Percentiles rank a stretch among this genome's conserved stretches.
These are phyloP conservation scores for Fabriciana adippe DNA, from an alignment of 2,888 invertebrate species.

Conservation along the genomic window DNA sequence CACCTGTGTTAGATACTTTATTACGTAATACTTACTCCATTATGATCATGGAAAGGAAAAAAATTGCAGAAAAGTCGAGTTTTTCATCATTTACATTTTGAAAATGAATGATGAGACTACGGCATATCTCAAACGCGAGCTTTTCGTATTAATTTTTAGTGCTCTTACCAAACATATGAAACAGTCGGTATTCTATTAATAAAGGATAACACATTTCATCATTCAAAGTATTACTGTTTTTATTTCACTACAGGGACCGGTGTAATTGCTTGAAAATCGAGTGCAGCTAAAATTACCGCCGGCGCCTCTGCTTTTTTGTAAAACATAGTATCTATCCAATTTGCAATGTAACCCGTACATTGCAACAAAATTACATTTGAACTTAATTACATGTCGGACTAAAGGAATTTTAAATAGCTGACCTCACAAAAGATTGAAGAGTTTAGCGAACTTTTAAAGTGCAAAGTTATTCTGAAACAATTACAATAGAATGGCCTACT, in stretches of 20 bases:
- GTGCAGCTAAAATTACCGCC: conserved; percentile 23
- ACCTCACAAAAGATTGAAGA: conserved; percentile 14
- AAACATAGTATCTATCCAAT: conserved; percentile 28
- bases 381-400: conserved; percentile 26
- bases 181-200: too few relatives aligned
- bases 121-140: too few relatives aligned
- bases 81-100: too few relatives aligned
- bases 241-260: conserved; percentile 13
- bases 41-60: too few relatives aligned
- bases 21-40: not conserved
- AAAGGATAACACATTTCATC: not conserved
- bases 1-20: not conserved
- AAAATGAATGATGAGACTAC: too few relatives aligned
- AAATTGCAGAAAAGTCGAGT: too few relatives aligned
- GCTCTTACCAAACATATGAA: too few relatives aligned
- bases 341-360: conserved; percentile 26
- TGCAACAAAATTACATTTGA: conserved; percentile 27
- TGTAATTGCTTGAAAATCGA: conserved; percentile 22
- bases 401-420: conserved; percentile 29
- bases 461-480: conserved; percentile 16
- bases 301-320: conserved; percentile 18
- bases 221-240: not conserved
- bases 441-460: conserved; percentile 9
- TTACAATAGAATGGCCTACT: conserved; percentile 3
- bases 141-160: too few relatives aligned